Evolutionary conservation across 2,113 vertebrate genomes (phyloP).

Genomic region (Cyprinodon tularosa): DNA sequence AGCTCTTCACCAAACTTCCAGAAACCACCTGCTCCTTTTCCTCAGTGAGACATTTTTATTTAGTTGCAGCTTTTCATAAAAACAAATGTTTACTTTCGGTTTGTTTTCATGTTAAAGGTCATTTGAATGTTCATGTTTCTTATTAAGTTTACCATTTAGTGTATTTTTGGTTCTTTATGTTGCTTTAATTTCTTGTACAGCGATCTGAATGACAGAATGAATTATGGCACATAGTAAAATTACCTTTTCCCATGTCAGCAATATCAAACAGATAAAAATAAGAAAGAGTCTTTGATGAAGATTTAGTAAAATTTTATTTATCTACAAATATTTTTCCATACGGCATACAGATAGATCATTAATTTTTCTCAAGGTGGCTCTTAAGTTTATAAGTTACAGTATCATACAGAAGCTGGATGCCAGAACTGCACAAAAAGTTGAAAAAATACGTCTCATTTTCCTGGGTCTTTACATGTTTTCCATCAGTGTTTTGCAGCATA

Average conservation of each 20-base stretch:
- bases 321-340: constrained; percentile 67
- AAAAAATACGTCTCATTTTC: constrained; percentile 73
- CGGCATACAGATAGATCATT: constrained; percentile 67
- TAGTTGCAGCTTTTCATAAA: no score
- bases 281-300: constrained; percentile 12
- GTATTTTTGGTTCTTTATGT: no score
- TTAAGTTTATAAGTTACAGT: constrained; percentile 78
- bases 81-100: no score
- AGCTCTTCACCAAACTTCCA: no score
- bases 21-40: no score
- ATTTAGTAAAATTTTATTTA: constrained; percentile 77
- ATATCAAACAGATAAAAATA: background rate
- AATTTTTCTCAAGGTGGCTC: constrained; percentile 70
- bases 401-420: constrained; percentile 74
- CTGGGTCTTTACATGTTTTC: constrained; percentile 58
- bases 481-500: constrained; percentile 74
- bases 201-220: background rate
- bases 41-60: no score
- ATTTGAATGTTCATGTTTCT: no score
- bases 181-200: background rate
- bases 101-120: no score
- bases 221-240: background rate
- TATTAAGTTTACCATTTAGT: no score
- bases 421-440: constrained; percentile 70
- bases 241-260: background rate